Evolutionary conservation across 2,888 invertebrate genomes (phyloP).

Genomic region (Shargacucullia verbasci): DNA sequence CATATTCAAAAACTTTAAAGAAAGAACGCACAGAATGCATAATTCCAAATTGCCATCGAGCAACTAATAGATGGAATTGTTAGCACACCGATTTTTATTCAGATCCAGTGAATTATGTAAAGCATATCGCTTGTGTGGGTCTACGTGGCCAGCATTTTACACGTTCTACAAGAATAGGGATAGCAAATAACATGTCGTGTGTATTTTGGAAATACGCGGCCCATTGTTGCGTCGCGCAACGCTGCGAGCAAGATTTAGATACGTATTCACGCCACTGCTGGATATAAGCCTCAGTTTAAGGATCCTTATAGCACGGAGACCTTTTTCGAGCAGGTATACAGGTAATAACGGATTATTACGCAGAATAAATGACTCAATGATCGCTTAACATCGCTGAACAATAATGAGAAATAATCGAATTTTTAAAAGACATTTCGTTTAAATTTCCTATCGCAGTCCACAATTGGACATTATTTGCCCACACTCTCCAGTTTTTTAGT

Average conservation of each 20-base stretch:
- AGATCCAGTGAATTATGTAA: slow-evolving; percentile 47
- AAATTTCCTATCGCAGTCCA: too few species aligned
- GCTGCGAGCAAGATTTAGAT: background rate
- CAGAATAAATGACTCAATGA: too few species aligned
- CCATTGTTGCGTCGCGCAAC: slow-evolving; percentile 21
- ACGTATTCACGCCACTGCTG: too few species aligned
- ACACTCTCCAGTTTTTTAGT: too few species aligned
- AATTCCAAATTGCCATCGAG: slow-evolving; percentile 27
- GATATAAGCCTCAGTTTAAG: too few species aligned
- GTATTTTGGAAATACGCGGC: slow-evolving; percentile 43
- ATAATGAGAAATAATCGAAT: too few species aligned
- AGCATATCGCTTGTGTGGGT: slow-evolving; percentile 50
- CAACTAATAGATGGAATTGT: slow-evolving; percentile 38
- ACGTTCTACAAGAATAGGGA: slow-evolving; percentile 64
- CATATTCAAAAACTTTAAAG: slow-evolving; percentile 1
- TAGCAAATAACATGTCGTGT: slow-evolving; percentile 66
- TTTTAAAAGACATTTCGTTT: too few species aligned
- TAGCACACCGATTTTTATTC: slow-evolving; percentile 36
- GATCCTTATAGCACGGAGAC: too few species aligned
- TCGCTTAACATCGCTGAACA: too few species aligned
- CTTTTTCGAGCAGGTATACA: too few species aligned
- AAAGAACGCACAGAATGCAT: slow-evolving; percentile 11
- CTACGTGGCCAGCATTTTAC: slow-evolving; percentile 66
- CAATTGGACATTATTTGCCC: too few species aligned
- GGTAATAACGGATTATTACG: too few species aligned